phyloP scores from a whole-genome alignment of 2,113 vertebrate genomes.

The Meriones unguiculatus region DNA sequence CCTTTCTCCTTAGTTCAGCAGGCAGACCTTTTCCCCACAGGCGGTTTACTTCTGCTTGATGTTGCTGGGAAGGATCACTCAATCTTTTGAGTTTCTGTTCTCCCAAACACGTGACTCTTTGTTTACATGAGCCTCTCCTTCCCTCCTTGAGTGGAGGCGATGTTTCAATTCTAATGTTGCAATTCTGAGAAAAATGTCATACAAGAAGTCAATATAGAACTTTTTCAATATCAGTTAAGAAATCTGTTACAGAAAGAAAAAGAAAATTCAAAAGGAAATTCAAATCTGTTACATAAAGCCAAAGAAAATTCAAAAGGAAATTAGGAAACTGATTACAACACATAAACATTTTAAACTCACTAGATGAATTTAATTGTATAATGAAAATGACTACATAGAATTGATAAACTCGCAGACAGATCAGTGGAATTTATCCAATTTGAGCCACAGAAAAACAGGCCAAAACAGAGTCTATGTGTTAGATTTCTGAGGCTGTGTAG shows the following conservation, averaged over 20 bases:
- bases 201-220: not conserved
- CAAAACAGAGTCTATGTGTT: not conserved
- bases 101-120: not conserved
- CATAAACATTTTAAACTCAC: not conserved
- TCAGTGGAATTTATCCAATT: not conserved
- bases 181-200: not conserved
- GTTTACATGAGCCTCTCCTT: not conserved
- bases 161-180: not conserved
- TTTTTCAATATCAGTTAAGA: not conserved
- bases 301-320: not conserved
- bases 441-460: not conserved
- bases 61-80: not conserved
- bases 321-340: not conserved
- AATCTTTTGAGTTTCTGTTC: not conserved
- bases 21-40: not conserved
- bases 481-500: not conserved
- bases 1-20: not conserved
- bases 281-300: not conserved
- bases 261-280: not conserved
- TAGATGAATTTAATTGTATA: not conserved
- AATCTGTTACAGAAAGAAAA: not conserved
- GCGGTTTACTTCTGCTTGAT: not conserved
- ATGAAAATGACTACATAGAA: not conserved
- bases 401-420: not conserved
- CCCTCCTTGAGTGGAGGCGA: not conserved